Percentiles rank a stretch among this genome's conserved stretches.
Evolutionary conservation across 1,140 invertebrate species (phyloP).

Genomic region (Caenorhabditis briggsae): DNA sequence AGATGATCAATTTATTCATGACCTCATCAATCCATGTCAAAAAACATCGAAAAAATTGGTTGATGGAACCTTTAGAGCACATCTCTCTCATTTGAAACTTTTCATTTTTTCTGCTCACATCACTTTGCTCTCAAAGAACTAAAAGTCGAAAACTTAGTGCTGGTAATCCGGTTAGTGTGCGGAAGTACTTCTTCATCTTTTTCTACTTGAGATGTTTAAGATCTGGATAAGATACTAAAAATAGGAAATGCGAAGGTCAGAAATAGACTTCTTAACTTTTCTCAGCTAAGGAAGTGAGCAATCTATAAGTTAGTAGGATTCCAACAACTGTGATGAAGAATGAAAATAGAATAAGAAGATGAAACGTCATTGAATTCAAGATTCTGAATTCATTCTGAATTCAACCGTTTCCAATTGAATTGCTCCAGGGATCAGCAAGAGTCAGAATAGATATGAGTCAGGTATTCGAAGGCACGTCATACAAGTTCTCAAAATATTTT

Average conservation of each 20-base stretch:
- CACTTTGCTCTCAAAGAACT: no score
- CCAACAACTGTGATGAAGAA: background rate
- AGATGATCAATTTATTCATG: slow-evolving; percentile 56
- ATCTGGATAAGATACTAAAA: background rate
- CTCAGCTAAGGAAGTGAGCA: background rate
- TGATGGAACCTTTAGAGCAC: slow-evolving; percentile 14
- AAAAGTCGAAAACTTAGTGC: background rate
- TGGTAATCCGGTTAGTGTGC: slow-evolving; percentile 14
- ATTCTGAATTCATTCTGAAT: background rate
- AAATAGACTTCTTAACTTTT: slow-evolving; percentile 12
- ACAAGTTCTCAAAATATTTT: slow-evolving; percentile 15
- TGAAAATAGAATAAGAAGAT: background rate
- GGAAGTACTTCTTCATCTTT: slow-evolving; percentile 14
- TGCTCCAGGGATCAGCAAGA: slow-evolving; percentile 2
- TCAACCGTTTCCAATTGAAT: background rate
- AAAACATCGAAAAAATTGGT: background rate
- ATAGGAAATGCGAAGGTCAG: background rate
- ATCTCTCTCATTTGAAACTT: background rate
- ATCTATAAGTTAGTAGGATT: slow-evolving; percentile 46
- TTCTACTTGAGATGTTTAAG: slow-evolving; percentile 21
- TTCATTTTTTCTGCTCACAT: background rate
- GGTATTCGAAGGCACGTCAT: background rate
- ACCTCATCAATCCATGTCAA: slow-evolving; percentile 47
- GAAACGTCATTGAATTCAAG: background rate
- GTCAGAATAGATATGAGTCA: background rate